Evolutionary conservation across 2,797 vertebrate genomes (phyloP).

Genomic region (Xiphophorus birchmanni): DNA sequence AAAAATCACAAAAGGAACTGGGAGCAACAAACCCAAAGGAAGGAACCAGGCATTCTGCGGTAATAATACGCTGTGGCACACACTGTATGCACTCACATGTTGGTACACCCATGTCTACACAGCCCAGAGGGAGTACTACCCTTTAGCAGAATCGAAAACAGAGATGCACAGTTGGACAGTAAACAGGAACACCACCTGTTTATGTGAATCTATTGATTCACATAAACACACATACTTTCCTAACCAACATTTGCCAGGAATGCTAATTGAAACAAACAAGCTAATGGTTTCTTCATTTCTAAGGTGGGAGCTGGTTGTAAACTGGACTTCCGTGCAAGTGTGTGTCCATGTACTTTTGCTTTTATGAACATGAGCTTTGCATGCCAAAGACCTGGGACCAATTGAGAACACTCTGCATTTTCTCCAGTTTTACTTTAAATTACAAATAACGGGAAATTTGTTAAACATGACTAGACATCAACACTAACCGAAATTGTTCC

Average conservation of each 20-base stretch:
- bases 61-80: constrained; percentile 55
- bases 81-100: not conserved
- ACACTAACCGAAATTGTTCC: constrained; percentile 45
- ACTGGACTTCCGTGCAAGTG: constrained; percentile 57
- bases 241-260: constrained; percentile 66
- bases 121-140: constrained; percentile 37
- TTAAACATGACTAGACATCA: constrained; percentile 60
- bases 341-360: constrained; percentile 16
- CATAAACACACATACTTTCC: constrained; percentile 45
- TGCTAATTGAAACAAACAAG: constrained; percentile 80
- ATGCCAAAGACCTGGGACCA: constrained; percentile 70
- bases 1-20: constrained; percentile 51
- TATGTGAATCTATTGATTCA: constrained; percentile 10
- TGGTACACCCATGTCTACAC: constrained; percentile 14
- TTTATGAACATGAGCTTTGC: constrained; percentile 21
- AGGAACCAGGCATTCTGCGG: constrained; percentile 55
- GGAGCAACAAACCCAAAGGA: constrained; percentile 54
- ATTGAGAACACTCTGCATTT: constrained; percentile 61
- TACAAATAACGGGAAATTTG: constrained; percentile 55
- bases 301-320: constrained; percentile 62
- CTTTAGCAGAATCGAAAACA: constrained; percentile 52
- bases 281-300: constrained; percentile 71
- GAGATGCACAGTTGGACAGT: constrained; percentile 50
- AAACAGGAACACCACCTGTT: constrained; percentile 43
- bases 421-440: constrained; percentile 63